Conservation (phyloP, 1,140 invertebrate species). For the Polypedilum pembai region DNA sequence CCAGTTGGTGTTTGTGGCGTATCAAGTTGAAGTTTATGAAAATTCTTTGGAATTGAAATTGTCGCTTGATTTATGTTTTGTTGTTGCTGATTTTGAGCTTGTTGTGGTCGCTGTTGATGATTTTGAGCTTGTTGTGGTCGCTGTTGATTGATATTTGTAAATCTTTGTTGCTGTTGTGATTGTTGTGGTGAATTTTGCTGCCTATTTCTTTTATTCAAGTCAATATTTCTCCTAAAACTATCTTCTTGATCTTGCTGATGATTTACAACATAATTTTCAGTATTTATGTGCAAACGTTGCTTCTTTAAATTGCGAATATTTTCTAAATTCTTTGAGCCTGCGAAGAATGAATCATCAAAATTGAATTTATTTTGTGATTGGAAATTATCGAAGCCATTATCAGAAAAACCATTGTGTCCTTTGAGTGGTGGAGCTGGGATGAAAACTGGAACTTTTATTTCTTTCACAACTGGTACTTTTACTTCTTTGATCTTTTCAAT, state of each 20-base stretch:
- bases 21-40: neutral
- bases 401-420: neutral
- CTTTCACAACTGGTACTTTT: neutral
- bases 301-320: neutral
- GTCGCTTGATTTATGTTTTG: neutral
- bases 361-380: neutral
- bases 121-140: neutral
- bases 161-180: neutral
- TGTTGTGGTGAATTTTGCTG: neutral
- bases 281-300: neutral
- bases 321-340: neutral
- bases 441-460: neutral
- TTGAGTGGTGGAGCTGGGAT: neutral
- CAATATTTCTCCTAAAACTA: slow-evolving; percentile 3
- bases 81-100: neutral
- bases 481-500: slow-evolving; percentile 16
- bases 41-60: neutral
- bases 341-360: neutral
- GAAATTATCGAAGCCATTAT: neutral
- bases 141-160: neutral
- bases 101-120: neutral
- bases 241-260: neutral
- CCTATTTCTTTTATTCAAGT: neutral
- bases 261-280: neutral
- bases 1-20: neutral